Conservation (phyloP, 2,888 invertebrate species). For the Mesopsocus fuscifrons region DNA sequence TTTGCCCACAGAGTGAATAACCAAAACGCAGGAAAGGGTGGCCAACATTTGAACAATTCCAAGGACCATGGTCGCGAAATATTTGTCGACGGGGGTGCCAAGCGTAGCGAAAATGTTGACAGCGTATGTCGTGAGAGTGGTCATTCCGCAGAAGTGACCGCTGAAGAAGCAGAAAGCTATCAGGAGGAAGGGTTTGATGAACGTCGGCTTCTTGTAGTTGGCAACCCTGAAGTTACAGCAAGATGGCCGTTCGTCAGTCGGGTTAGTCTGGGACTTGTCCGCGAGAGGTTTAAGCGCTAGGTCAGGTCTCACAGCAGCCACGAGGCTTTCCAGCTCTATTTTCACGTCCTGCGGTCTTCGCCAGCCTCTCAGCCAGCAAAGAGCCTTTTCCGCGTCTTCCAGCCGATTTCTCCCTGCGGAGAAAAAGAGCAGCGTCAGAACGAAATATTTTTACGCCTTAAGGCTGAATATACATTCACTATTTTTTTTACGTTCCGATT, state of each 20-base stretch:
- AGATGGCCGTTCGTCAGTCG: not conserved
- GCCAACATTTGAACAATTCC: slow-evolving; percentile 51
- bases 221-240: not conserved
- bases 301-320: not conserved
- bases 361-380: slow-evolving; percentile 70
- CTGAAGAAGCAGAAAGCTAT: slow-evolving; percentile 49
- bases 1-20: slow-evolving; percentile 56
- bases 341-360: slow-evolving; percentile 38
- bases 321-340: slow-evolving; percentile 25
- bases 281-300: not conserved
- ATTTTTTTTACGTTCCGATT: no score
- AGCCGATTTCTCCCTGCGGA: not conserved
- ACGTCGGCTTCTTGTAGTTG: slow-evolving; percentile 26
- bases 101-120: slow-evolving; percentile 45
- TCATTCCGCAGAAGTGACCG: slow-evolving; percentile 56
- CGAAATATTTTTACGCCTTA: no score
- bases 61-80: slow-evolving; percentile 51
- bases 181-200: slow-evolving; percentile 45
- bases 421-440: not conserved
- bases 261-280: not conserved
- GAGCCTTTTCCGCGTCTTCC: slow-evolving; percentile 42
- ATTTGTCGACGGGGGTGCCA: slow-evolving; percentile 53
- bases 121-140: slow-evolving; percentile 35
- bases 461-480: no score
- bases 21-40: slow-evolving; percentile 38